These are phyloP conservation scores for Lepidurus arcticus DNA, from an alignment of 1,140 invertebrate genomes.

Conservation along the genomic window DNA sequence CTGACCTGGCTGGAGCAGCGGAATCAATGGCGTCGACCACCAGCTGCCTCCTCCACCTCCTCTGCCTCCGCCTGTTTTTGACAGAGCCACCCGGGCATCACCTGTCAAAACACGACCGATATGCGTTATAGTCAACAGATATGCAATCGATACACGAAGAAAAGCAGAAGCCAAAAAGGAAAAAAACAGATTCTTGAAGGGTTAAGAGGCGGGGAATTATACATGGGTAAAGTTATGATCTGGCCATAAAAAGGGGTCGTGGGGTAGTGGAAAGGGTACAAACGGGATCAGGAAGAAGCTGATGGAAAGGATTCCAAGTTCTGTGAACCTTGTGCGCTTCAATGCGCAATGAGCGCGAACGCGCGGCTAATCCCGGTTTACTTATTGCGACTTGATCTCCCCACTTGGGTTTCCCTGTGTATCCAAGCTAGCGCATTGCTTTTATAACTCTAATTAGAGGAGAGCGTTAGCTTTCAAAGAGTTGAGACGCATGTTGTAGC, in stretches of 20 bases:
- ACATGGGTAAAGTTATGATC: not conserved
- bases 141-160: not conserved
- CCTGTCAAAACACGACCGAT: not conserved
- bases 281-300: no score
- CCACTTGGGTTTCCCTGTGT: not conserved
- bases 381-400: not conserved
- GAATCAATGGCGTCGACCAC: no score
- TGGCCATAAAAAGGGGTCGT: not conserved
- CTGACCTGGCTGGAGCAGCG: not conserved
- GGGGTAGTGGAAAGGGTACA: not conserved
- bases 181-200: constrained; percentile 2
- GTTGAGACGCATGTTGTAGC: not conserved
- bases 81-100: not conserved
- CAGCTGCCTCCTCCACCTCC: not conserved
- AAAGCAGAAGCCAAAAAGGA: not conserved
- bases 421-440: not conserved
- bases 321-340: not conserved
- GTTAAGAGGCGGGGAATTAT: constrained; percentile 10
- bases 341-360: not conserved
- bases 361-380: not conserved
- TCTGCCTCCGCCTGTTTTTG: not conserved
- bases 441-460: not conserved
- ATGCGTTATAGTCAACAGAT: not conserved
- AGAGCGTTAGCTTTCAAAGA: not conserved
- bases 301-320: not conserved